phyloP scores from a whole-genome alignment of 1,140 invertebrate genomes.

The Conus ventricosus region DNA sequence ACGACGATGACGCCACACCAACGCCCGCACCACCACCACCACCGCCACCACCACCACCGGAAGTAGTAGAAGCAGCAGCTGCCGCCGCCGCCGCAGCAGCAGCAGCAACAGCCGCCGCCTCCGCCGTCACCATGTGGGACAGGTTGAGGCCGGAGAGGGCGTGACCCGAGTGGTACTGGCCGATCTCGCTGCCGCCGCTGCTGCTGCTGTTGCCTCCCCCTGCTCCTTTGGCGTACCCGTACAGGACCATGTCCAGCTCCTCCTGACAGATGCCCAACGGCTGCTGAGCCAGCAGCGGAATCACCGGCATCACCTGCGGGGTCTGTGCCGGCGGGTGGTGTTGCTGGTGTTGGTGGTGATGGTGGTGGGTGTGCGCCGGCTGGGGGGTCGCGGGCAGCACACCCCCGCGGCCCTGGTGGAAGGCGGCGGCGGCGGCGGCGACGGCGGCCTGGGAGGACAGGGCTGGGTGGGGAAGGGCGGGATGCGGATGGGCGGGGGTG shows the following conservation, averaged over 20 bases:
- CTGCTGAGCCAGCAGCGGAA: background rate
- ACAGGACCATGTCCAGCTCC: constrained; percentile 29
- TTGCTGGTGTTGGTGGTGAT: too few species aligned
- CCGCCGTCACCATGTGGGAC: background rate
- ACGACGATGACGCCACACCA: background rate
- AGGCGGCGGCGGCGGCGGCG: background rate
- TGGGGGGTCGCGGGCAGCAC: background rate
- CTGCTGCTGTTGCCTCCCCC: background rate
- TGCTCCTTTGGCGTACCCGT: constrained; percentile 10
- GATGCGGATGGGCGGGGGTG: too few species aligned
- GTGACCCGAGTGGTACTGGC: constrained; percentile 18
- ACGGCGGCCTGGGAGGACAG: background rate
- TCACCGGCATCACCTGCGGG: background rate
- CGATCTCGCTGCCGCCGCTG: background rate
- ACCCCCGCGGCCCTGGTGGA: background rate
- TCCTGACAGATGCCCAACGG: constrained; percentile 15
- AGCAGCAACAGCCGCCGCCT: background rate
- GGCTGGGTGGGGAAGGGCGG: background rate
- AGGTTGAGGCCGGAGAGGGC: constrained; percentile 29
- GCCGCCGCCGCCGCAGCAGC: background rate
- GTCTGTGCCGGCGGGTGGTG: background rate
- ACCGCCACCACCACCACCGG: background rate
- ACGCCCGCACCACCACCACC: background rate
- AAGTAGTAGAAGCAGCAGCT: background rate
- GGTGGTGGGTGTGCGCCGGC: constrained; percentile 23